Base-by-base conservation (phyloP, 2,797 vertebrate species). In the Cheirogaleus major region DNA sequence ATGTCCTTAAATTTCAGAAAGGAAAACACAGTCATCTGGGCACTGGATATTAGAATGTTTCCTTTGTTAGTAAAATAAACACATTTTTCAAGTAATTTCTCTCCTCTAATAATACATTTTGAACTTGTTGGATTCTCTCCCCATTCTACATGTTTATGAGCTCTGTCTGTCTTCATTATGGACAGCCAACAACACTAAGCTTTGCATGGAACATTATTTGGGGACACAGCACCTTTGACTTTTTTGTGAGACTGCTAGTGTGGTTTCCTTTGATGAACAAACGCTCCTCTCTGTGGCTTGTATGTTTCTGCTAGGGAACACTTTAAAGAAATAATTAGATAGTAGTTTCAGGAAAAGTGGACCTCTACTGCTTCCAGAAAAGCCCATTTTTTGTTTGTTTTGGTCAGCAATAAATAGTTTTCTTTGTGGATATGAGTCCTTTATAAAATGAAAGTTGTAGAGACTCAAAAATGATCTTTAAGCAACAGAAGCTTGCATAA, bases 401-500 rank as follows among this genome's bases (percentile, higher is more conserved):
- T 45, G 63, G 78, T 86, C 63, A 95, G 35, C 32, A 83, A 91
- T 85, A 83, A 78, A 93, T 76, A 65, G 43, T 48, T 94, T 95
- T 93, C 79, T 83, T 48, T 85, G 61, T 94, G 52, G 50, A 65
- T 50, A 75, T 11, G 73, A 95, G 72, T 95, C 43, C 13, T 94
- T 92, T 90, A 65, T 95, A 92, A 96, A 98, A 83, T 75, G 83
- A 93, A 90, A 89, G 93, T 95, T 91, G 55, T 82, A 87, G 94
- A 72, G 52, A 43, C 59, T 79, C 38, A 88, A 96, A 95, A 87
- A 83, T 69, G 35, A 73, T 35, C 96, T 96, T 90, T 95, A 93
- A 96, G 94, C 52, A 98, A 80, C 82, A 93, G 79, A 97, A 70
- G 25, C 45, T 65, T 8, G 32, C 48, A 97, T 43, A 97, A 98